A percentile compares a stretch with the other conserved stretches of the same genome.
phyloP scores from a whole-genome alignment of 2,888 invertebrate species.

The Aphidoletes aphidimyza region DNA sequence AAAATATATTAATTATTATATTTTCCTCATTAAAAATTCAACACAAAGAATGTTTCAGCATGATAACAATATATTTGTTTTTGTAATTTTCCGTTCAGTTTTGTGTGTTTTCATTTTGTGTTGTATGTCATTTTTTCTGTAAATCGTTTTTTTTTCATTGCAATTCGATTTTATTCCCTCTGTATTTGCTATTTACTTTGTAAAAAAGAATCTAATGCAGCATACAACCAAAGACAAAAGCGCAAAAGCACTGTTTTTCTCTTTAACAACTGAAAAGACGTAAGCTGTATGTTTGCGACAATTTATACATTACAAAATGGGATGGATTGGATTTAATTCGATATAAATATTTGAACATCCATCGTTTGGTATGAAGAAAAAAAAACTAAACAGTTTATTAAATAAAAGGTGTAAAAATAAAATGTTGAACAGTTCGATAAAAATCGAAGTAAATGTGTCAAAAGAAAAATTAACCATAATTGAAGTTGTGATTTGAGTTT shows the following conservation, averaged over 20 bases:
- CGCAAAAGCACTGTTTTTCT: slow-evolving; percentile 24
- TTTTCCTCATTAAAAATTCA: slow-evolving; percentile 37
- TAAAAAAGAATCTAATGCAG: neutral
- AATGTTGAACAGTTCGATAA: neutral
- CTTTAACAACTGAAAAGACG: neutral
- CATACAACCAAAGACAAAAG: slow-evolving; percentile 38
- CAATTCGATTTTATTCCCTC: neutral
- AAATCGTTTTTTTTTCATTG: neutral
- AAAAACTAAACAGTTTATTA: neutral
- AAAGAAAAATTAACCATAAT: too few species aligned
- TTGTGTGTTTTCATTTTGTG: neutral
- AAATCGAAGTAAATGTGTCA: too few species aligned
- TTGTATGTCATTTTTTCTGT: neutral
- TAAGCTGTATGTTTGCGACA: neutral
- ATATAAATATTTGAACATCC: neutral
- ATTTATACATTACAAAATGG: neutral
- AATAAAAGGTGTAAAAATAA: neutral
- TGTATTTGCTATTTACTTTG: neutral
- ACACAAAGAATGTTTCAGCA: slow-evolving; percentile 53
- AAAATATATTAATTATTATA: slow-evolving; percentile 34
- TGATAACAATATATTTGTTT: slow-evolving; percentile 34
- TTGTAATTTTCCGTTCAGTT: neutral
- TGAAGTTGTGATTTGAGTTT: too few species aligned
- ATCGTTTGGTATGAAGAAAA: neutral
- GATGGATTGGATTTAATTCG: neutral